These are phyloP conservation scores for Rhorus exstirpatorius DNA, from an alignment of 2,888 invertebrate genomes.

Conservation along the genomic window DNA sequence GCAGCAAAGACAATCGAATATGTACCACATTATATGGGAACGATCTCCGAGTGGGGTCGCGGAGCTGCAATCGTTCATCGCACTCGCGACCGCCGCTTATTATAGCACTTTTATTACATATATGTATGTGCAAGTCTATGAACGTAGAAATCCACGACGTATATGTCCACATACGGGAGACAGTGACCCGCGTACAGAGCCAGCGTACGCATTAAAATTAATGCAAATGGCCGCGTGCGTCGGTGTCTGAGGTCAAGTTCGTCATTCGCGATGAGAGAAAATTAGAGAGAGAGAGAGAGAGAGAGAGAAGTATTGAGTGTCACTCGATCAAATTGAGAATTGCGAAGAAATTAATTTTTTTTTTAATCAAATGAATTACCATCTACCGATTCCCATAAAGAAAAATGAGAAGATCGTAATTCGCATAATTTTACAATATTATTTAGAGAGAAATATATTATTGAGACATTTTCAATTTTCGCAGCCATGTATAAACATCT, in stretches of 20 bases:
- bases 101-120: constrained; percentile 19
- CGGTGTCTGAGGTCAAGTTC: constrained; percentile 62
- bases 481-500: too few species aligned
- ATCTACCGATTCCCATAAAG: not conserved
- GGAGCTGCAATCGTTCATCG: constrained; percentile 53
- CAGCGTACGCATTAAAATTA: constrained; percentile 56
- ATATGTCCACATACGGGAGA: constrained; percentile 34
- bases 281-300: constrained; percentile 21
- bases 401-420: not conserved
- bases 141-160: constrained; percentile 4
- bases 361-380: not conserved
- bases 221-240: constrained; percentile 53
- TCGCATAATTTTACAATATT: not conserved
- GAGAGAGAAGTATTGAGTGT: not conserved
- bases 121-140: not conserved
- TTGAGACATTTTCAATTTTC: too few species aligned
- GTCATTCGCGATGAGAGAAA: constrained; percentile 34
- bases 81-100: constrained; percentile 42
- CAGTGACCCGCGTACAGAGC: constrained; percentile 35
- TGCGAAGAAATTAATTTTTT: not conserved
- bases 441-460: too few species aligned
- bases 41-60: not conserved
- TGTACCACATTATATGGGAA: constrained; percentile 16
- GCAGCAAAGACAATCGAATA: not conserved
- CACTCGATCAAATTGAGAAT: constrained; percentile 9